phyloP scores from a whole-genome alignment of 1,140 invertebrate species.

The Coptotermes formosanus region DNA sequence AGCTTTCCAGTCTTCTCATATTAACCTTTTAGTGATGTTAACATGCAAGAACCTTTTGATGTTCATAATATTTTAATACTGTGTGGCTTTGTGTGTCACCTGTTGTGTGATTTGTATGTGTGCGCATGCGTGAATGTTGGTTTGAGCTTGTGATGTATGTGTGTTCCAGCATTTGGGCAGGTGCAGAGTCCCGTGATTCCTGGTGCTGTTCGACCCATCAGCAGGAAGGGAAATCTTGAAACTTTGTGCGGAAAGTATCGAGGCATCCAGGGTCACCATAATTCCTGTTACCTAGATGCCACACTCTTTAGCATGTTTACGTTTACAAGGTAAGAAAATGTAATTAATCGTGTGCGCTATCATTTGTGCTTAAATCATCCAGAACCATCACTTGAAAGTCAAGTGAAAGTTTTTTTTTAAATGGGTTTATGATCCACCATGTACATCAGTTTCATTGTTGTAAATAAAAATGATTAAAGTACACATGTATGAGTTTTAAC shows the following conservation, averaged over 20 bases:
- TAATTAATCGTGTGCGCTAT: too few relatives aligned
- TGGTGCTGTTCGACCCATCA: slow-evolving; percentile 76
- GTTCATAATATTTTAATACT: too few relatives aligned
- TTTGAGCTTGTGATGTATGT: not conserved
- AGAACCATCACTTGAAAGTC: too few relatives aligned
- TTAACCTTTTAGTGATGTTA: too few relatives aligned
- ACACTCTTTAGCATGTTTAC: slow-evolving; percentile 97
- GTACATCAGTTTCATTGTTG: too few relatives aligned
- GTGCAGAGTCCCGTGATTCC: slow-evolving; percentile 72
- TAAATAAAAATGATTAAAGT: too few relatives aligned
- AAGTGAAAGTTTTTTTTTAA: too few relatives aligned
- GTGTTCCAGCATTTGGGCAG: slow-evolving; percentile 51
- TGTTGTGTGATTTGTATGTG: not conserved
- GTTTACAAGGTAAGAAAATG: slow-evolving; percentile 63
- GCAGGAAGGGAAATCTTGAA: slow-evolving; percentile 61
- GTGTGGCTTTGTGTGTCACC: not conserved
- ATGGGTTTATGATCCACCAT: too few relatives aligned
- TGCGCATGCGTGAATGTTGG: not conserved
- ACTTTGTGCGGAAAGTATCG: slow-evolving; percentile 72
- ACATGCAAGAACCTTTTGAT: too few relatives aligned
- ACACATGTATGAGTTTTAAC: too few relatives aligned
- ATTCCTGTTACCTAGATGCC: slow-evolving; percentile 96
- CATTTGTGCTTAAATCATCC: too few relatives aligned
- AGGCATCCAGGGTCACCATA: slow-evolving; percentile 96
- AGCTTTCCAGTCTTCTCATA: too few relatives aligned